Percentiles rank a stretch among this genome's conserved stretches.
These are phyloP conservation scores for Siniperca obscura DNA, from an alignment of 2,797 vertebrate genomes.

Conservation along the genomic window DNA sequence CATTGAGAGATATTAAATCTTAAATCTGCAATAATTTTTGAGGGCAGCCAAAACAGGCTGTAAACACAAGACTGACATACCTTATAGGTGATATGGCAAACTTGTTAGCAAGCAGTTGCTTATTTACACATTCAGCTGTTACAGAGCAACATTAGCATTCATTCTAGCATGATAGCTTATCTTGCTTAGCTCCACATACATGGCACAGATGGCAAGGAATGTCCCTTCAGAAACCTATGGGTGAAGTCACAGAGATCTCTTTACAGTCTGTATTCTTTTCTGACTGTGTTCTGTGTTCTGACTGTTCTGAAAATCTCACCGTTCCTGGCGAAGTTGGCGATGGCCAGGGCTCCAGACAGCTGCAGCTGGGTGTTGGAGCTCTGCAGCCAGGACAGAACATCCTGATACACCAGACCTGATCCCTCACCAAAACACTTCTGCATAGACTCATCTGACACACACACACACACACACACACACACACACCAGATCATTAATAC, in stretches of 20 bases:
- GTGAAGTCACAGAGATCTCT: background rate
- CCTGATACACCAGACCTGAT: conserved; percentile 81
- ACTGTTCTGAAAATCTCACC: conserved; percentile 56
- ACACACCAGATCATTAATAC: background rate
- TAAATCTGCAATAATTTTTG: too few relatives aligned
- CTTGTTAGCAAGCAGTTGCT: too few relatives aligned
- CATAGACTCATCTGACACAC: conserved; percentile 83
- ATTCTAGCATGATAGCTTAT: background rate
- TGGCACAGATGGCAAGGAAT: background rate
- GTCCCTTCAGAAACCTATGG: background rate
- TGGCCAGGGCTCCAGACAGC: conserved; percentile 80
- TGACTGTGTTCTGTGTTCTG: background rate
- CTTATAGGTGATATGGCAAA: too few relatives aligned
- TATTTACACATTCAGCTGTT: too few relatives aligned
- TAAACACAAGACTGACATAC: too few relatives aligned
- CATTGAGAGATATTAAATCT: too few relatives aligned
- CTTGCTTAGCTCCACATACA: background rate
- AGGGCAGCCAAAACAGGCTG: too few relatives aligned
- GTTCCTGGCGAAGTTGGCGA: conserved; percentile 87
- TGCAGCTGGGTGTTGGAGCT: conserved; percentile 84
- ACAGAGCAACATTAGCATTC: too few relatives aligned
- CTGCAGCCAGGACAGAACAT: conserved; percentile 82
- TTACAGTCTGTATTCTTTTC: background rate
- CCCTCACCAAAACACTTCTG: conserved; percentile 86
- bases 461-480: conserved; percentile 25